Conservation (phyloP, 2,888 invertebrate species). For the Trimorus sp. region DNA sequence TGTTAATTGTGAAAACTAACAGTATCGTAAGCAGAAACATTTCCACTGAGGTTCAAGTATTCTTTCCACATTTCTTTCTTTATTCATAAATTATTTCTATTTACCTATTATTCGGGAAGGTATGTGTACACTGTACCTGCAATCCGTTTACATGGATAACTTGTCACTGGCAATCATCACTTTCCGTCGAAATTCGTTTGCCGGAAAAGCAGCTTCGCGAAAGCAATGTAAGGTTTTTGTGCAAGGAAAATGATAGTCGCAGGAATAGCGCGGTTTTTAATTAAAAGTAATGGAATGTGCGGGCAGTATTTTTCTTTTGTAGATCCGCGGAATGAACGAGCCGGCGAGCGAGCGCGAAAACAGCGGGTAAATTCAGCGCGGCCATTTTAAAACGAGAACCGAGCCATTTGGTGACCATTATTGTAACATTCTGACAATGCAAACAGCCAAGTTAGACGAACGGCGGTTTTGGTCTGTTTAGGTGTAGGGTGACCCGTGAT, state of each 20-base stretch:
- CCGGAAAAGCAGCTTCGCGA: conserved; percentile 49
- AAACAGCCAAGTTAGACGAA: conserved; percentile 1
- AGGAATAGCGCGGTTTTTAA: conserved; percentile 19
- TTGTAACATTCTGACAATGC: conserved; percentile 27
- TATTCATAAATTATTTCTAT: too few relatives aligned
- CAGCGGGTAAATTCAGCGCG: conserved; percentile 1
- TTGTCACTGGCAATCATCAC: too few relatives aligned
- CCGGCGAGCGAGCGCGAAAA: not conserved
- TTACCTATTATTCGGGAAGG: too few relatives aligned
- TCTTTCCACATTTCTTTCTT: too few relatives aligned
- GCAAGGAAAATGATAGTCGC: not conserved
- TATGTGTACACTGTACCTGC: too few relatives aligned
- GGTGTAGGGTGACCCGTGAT: too few relatives aligned
- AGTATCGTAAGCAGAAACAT: too few relatives aligned
- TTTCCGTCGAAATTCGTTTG: too few relatives aligned
- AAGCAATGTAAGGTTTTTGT: conserved; percentile 74
- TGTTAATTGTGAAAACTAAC: too few relatives aligned
- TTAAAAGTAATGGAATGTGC: conserved; percentile 21
- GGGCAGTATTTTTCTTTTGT: not conserved
- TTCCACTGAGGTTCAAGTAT: too few relatives aligned
- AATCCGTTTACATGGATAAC: too few relatives aligned
- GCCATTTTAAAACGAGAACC: conserved; percentile 1
- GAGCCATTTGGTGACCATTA: conserved; percentile 38
- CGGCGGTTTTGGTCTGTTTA: too few relatives aligned
- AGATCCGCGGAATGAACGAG: not conserved